Percentiles rank a stretch among this genome's conserved stretches.
phyloP scores from a whole-genome alignment of 2,113 vertebrate species.

The Myanophis thanlyinensis region DNA sequence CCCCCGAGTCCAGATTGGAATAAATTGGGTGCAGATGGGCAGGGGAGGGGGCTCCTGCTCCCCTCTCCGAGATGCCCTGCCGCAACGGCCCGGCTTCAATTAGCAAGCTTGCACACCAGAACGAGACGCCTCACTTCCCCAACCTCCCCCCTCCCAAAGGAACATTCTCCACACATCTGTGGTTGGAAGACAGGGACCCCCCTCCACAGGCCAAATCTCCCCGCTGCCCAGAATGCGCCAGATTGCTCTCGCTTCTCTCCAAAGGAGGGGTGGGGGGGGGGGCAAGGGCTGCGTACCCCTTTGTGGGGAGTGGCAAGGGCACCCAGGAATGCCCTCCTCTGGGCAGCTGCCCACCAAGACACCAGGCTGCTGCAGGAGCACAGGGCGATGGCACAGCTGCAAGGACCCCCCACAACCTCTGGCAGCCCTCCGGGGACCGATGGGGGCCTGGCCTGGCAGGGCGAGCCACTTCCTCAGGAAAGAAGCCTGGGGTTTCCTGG shows the following conservation, averaged over 20 bases:
- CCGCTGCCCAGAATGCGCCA: background rate
- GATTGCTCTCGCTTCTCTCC: slow-evolving; percentile 15
- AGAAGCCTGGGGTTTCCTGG: background rate
- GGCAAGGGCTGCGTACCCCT: accelerated
- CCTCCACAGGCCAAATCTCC: background rate
- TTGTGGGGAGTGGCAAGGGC: background rate
- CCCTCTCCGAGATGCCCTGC: slow-evolving; percentile 68
- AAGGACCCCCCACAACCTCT: background rate
- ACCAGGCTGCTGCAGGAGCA: background rate
- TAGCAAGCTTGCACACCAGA: slow-evolving; percentile 67
- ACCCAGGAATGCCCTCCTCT: background rate
- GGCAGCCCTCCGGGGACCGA: background rate
- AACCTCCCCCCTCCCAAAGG: slow-evolving; percentile 66
- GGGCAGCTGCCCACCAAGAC: background rate
- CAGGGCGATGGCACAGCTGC: background rate
- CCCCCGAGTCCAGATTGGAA: slow-evolving; percentile 76
- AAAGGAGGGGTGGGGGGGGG: slow-evolving; percentile 2
- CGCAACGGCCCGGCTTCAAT: slow-evolving; percentile 74
- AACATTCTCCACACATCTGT: slow-evolving; percentile 69
- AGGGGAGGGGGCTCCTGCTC: slow-evolving; percentile 61
- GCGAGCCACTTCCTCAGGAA: background rate
- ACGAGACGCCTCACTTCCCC: slow-evolving; percentile 54
- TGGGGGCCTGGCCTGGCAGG: too few relatives aligned
- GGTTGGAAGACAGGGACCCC: slow-evolving; percentile 64
- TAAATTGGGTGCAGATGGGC: slow-evolving; percentile 97